Conservation (phyloP, 2,888 invertebrate species). For the Cephus nigrinus region DNA sequence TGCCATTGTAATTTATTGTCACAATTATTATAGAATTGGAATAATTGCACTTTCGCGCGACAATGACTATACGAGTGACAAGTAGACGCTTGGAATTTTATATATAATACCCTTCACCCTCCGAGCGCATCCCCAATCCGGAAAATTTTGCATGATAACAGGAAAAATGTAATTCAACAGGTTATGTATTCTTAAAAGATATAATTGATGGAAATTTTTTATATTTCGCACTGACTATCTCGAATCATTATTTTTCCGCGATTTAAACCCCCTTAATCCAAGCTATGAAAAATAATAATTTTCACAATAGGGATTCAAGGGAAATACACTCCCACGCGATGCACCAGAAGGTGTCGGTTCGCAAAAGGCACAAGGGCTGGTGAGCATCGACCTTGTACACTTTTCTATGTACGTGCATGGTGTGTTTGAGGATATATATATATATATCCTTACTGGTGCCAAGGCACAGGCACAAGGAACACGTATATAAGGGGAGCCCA, state of each 20-base stretch:
- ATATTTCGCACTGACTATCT: neutral
- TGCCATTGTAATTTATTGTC: neutral
- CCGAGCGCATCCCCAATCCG: neutral
- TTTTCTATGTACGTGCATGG: neutral
- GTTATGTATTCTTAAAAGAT: neutral
- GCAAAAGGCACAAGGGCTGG: neutral
- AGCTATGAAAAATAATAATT: neutral
- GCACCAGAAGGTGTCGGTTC: neutral
- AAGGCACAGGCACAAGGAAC: neutral
- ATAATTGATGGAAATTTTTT: neutral
- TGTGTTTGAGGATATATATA: neutral
- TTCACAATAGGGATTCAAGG: neutral
- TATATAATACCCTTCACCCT: neutral
- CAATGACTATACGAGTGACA: neutral
- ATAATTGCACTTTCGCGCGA: neutral
- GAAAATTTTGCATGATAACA: neutral
- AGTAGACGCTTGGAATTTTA: neutral
- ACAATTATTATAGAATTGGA: neutral
- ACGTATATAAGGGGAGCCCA: slow-evolving; percentile 31
- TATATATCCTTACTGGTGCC: slow-evolving; percentile 15
- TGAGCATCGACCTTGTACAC: neutral
- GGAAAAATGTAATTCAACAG: neutral
- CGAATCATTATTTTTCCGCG: neutral
- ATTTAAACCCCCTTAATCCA: neutral
- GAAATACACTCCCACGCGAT: neutral